Evolutionary conservation across 2,888 invertebrate species (phyloP).

Genomic region (Drosophila kuntzei): DNA sequence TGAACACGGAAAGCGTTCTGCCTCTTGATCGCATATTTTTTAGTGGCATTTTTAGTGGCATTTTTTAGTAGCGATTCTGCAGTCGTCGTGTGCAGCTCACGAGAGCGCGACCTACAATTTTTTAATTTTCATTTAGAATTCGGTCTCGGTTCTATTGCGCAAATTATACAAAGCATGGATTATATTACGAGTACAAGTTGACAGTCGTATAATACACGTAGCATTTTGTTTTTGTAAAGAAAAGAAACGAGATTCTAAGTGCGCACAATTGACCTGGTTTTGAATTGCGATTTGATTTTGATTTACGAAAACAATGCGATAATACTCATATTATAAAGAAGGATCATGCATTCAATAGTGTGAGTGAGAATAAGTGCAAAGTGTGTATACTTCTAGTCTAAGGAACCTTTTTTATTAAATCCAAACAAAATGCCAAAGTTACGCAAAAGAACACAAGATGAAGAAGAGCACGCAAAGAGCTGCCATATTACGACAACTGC

Average conservation of each 20-base stretch:
- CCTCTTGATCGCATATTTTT: constrained; percentile 49
- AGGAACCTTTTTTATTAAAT: neutral
- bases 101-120: constrained; percentile 20
- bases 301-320: constrained; percentile 30
- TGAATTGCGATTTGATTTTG: constrained; percentile 34
- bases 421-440: constrained; percentile 44
- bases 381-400: constrained; percentile 1
- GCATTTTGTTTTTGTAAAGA: constrained; percentile 12
- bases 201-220: constrained; percentile 1
- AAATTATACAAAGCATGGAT: constrained; percentile 34
- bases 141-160: constrained; percentile 25
- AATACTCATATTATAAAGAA: constrained; percentile 10
- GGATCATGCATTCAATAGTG: constrained; percentile 26
- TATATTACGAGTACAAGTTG: constrained; percentile 19
- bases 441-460: constrained; percentile 25
- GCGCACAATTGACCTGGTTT: constrained; percentile 71
- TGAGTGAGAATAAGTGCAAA: constrained; percentile 5
- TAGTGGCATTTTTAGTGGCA: constrained; percentile 26
- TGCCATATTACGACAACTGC: constrained; percentile 40
- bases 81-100: constrained; percentile 72
- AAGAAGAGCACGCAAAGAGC: constrained; percentile 9
- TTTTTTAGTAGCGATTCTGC: constrained; percentile 77
- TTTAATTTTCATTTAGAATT: neutral
- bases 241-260: constrained; percentile 18
- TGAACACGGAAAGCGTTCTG: constrained; percentile 41